Evolutionary conservation across 2,888 invertebrate species (phyloP).

Genomic region (Chirona hameri): DNA sequence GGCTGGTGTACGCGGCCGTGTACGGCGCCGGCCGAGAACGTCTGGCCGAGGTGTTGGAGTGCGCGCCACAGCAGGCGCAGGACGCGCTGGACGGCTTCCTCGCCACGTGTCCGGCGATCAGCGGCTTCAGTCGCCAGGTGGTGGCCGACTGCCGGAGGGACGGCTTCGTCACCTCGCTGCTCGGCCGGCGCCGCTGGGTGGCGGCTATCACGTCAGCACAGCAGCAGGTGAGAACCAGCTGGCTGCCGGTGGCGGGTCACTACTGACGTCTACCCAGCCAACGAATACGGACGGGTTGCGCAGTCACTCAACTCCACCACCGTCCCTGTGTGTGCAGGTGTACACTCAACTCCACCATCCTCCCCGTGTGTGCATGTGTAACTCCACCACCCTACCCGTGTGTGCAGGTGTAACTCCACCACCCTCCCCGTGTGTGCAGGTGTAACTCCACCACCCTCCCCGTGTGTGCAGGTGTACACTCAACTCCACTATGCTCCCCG

Average conservation of each 20-base stretch:
- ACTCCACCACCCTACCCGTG: too few relatives aligned
- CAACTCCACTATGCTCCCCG: slow-evolving; percentile 27
- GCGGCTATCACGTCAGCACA: slow-evolving; percentile 30
- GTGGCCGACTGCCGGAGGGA: slow-evolving; percentile 32
- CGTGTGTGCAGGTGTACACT: slow-evolving; percentile 12
- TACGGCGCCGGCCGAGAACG: slow-evolving; percentile 37
- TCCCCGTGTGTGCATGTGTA: too few relatives aligned
- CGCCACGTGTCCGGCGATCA: slow-evolving; percentile 34
- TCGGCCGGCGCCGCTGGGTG: slow-evolving; percentile 36
- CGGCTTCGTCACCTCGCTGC: slow-evolving; percentile 37
- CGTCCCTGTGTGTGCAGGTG: too few relatives aligned
- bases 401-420: too few relatives aligned
- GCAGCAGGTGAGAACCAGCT: neutral
- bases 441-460: neutral
- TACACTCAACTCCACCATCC: too few relatives aligned
- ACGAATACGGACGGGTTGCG: too few relatives aligned
- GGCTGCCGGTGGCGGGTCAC: too few relatives aligned
- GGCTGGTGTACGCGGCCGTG: slow-evolving; percentile 38
- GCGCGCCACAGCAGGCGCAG: slow-evolving; percentile 32
- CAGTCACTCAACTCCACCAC: too few relatives aligned
- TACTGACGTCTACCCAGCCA: too few relatives aligned
- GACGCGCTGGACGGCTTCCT: slow-evolving; percentile 35
- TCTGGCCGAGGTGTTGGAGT: slow-evolving; percentile 35
- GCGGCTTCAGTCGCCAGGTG: slow-evolving; percentile 33
- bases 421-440: neutral